A percentile compares a stretch with the other conserved stretches of the same genome.
These are phyloP conservation scores for Sebastes cheni DNA, from an alignment of 2,797 vertebrate genomes.

Conservation along the genomic window DNA sequence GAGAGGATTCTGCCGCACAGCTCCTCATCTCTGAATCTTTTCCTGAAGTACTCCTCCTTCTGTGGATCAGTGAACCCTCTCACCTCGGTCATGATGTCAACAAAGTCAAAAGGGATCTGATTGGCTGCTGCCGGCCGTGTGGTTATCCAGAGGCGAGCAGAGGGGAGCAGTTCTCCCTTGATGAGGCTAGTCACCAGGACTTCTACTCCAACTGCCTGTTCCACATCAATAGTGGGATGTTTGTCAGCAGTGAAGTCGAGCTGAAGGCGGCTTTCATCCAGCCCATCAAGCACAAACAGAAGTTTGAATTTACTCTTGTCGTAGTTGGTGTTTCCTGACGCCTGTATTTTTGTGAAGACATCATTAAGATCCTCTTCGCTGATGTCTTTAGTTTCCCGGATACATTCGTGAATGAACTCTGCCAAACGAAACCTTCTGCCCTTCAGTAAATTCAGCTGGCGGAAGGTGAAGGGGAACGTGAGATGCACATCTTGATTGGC, in stretches of 20 bases:
- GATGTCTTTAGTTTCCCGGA: not conserved
- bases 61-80: too few relatives aligned
- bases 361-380: not conserved
- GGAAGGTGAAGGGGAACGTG: conserved; percentile 26
- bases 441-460: conserved; percentile 29
- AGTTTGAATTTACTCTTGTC: conserved; percentile 5
- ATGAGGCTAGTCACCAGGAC: not conserved
- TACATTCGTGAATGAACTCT: conserved; percentile 1
- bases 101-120: too few relatives aligned
- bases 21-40: too few relatives aligned
- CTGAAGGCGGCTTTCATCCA: not conserved
- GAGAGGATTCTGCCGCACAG: too few relatives aligned
- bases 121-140: too few relatives aligned
- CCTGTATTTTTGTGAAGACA: not conserved
- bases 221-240: too few relatives aligned
- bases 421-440: not conserved
- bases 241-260: too few relatives aligned
- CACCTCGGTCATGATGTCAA: too few relatives aligned
- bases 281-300: conserved; percentile 13
- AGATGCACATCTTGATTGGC: conserved; percentile 22
- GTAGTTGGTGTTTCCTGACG: too few relatives aligned
- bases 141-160: not conserved
- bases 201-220: too few relatives aligned
- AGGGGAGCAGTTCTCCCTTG: conserved; percentile 6
- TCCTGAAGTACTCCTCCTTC: too few relatives aligned